Conservation (phyloP, 2,797 vertebrate genomes). For the Lemur catta region DNA sequence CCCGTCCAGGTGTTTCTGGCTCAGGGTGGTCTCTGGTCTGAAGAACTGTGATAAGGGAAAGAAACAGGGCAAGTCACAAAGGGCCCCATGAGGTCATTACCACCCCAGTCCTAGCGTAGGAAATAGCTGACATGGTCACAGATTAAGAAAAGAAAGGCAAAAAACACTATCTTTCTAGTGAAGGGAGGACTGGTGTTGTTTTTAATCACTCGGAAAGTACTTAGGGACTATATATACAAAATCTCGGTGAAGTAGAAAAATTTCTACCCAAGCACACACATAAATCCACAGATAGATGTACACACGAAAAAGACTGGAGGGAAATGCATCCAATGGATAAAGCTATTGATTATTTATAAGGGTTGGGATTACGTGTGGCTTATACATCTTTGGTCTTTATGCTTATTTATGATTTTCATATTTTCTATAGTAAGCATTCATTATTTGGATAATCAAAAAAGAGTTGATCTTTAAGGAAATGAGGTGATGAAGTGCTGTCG, state of each 20-base stretch:
- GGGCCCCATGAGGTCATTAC: neutral
- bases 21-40: neutral
- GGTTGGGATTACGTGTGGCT: neutral
- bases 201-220: neutral
- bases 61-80: neutral
- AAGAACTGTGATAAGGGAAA: neutral
- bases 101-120: too few relatives aligned
- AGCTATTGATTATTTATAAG: neutral
- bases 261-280: neutral
- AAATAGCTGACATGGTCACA: neutral
- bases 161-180: neutral
- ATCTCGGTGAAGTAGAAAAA: neutral
- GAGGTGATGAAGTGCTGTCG: neutral
- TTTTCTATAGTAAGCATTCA: neutral
- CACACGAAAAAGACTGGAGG: neutral
- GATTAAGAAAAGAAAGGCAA: neutral
- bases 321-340: neutral
- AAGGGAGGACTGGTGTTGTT: too few relatives aligned
- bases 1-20: neutral
- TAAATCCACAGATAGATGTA: neutral
- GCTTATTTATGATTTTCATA: neutral
- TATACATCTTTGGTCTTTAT: neutral
- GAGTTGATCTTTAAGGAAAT: neutral
- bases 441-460: neutral
- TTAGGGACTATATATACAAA: neutral